These are phyloP conservation scores for Calcarius lapponicus DNA, from an alignment of 2,797 vertebrate species.

Conservation along the genomic window DNA sequence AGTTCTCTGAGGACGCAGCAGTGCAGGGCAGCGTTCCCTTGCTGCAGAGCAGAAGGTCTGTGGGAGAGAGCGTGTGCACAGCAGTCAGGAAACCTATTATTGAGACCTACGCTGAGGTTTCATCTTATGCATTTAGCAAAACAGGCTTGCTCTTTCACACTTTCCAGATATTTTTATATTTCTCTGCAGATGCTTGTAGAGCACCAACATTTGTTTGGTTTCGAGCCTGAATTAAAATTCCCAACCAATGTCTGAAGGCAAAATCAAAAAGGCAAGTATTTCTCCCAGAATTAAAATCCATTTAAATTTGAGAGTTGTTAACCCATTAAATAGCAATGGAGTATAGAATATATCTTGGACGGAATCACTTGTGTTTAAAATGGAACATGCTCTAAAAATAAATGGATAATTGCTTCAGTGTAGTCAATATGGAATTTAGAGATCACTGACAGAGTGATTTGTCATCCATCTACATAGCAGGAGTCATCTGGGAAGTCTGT, in stretches of 20 bases:
- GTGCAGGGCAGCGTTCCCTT: background rate
- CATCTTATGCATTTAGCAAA: background rate
- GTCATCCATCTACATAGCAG: slow-evolving; percentile 12
- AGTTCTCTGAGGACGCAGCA: slow-evolving; percentile 1
- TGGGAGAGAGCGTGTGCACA: slow-evolving; percentile 23
- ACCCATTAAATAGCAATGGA: background rate
- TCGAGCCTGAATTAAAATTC: slow-evolving; percentile 4
- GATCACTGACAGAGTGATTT: slow-evolving; percentile 41
- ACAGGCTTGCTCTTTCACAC: background rate
- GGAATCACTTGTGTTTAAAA: slow-evolving; percentile 51
- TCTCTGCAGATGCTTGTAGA: slow-evolving; percentile 27
- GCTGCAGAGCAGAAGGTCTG: slow-evolving; percentile 55
- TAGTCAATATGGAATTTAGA: slow-evolving; percentile 46
- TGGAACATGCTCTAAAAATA: slow-evolving; percentile 53
- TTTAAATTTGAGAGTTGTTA: slow-evolving; percentile 30
- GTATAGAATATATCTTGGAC: background rate
- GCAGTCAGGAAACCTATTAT: background rate
- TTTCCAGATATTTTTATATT: slow-evolving; percentile 36
- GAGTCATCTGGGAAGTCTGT: slow-evolving; percentile 41
- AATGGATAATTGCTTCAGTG: slow-evolving; percentile 31
- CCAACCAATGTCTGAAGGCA: background rate
- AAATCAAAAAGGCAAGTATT: background rate
- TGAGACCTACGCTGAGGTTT: slow-evolving; percentile 2
- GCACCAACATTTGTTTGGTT: slow-evolving; percentile 30
- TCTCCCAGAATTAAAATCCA: slow-evolving; percentile 14